Base-by-base conservation (phyloP, 1,140 invertebrate species). In the Caerostris extrusa region DNA sequence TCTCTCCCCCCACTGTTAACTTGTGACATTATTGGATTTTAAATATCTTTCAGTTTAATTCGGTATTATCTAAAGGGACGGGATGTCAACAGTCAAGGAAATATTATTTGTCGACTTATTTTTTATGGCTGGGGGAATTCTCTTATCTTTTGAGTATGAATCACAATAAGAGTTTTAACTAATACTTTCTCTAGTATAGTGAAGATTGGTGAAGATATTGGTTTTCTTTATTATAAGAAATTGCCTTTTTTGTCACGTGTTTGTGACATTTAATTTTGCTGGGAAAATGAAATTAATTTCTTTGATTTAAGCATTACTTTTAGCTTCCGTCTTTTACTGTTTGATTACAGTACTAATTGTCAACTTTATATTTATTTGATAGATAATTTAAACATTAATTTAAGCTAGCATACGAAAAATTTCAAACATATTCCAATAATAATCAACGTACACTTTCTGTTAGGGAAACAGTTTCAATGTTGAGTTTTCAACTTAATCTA, bases 1-100 rank as follows among this genome's bases (percentile, higher is more conserved):
- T 55, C 58, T 55, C 12, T 61, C 19, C 50, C 64, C 10, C 34
- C 50, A 64, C 34, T 7, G 55, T 53, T 53, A 7, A 88, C 17
- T 64, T 17, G 34, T 64, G 58, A 88, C 86, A 57, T 88, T 88
- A 87, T 88, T 88, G 60, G 12, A 88, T 88, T 88, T 67, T 7
- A 88, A 88, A 53, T 88, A 55, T 88, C n/a, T 10, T 17, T 53
- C 14, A 67, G 19, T 88, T 50, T 64, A 7, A 64, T 17, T 88
- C 34, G 5, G 8, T 10, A 3, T 77, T 14, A 5, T 77, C 34
- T 12, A 77, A 12, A 77, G 14, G 34, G 34, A 4, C 3, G 34
- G 5, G 50, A 50, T 3, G 2, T 77, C 10, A 53, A 50, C 34
- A 10, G 53, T 4, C 19, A 50, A 5, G 8, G 14, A 77, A 77